Base-by-base conservation (phyloP, 1,140 invertebrate genomes). In the Zaprionus ghesquierei region DNA sequence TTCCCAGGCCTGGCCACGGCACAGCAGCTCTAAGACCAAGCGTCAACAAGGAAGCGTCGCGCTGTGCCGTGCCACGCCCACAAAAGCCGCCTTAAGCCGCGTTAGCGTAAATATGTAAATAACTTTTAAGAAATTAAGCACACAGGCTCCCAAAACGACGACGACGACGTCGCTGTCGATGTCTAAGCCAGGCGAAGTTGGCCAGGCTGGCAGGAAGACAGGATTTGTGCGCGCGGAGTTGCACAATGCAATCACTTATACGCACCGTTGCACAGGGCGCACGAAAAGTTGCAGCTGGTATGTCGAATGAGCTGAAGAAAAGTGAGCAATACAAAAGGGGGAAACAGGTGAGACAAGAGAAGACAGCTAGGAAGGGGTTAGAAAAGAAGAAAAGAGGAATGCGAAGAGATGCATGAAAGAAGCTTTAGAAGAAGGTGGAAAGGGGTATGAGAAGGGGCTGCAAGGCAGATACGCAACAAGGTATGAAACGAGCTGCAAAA, bases 71-170 rank as follows among this genome's bases (percentile, higher is more conserved):
- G 25, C 33, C 71, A 68, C 61, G 41, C 59, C 31, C 15, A 41
- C 66, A 69, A 15, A 51, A 46, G 50, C 58, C 22, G 18, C 56
- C 59, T 41, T 80, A 85, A 84, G 81, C 61, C 46, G 41, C 64
- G 63, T 35, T 72, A 63, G 79, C 81, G 46, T 61, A 86, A 87
- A 87, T 87, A 87, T 87, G 82, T 87, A 87, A 87, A 87, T 87
- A 87, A 89, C 82, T 87, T 89, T 87, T 87, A 87, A 87, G 82
- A 86, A 86, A 86, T 86, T 86, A 86, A 73, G 84, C 82, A 72
- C 82, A 89, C 82, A 72, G 84, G 62, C 79, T 75, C 79, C 54
- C 25, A 35, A 31, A 44, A 56, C 62, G n/a, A n/a, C n/a, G n/a
- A n/a, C n/a, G n/a, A n/a, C n/a, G n/a, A n/a, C n/a, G n/a, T n/a